Conservation (phyloP, 2,113 vertebrate species). For the Sciurus niger region DNA sequence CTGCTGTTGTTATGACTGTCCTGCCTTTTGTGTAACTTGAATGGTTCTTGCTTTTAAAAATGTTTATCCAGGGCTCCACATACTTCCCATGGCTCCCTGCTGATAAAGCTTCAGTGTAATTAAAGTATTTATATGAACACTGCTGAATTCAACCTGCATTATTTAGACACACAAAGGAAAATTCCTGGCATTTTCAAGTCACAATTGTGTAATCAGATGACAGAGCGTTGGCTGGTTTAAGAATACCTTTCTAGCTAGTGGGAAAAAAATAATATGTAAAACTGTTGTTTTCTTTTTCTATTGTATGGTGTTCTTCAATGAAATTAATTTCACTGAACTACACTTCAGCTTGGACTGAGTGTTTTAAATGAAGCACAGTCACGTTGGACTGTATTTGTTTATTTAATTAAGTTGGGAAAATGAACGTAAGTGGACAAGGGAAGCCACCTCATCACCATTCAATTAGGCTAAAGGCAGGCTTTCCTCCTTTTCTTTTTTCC, state of each 20-base stretch:
- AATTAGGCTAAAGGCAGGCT: slow-evolving; percentile 69
- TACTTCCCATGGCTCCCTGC: slow-evolving; percentile 71
- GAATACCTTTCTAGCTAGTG: slow-evolving; percentile 32
- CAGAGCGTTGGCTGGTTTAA: slow-evolving; percentile 50
- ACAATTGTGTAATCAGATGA: slow-evolving; percentile 72
- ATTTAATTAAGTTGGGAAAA: slow-evolving; percentile 79
- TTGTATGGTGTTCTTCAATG: not conserved
- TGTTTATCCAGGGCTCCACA: slow-evolving; percentile 60
- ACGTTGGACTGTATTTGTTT: not conserved
- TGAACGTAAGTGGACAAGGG: slow-evolving; percentile 11
- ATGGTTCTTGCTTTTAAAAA: slow-evolving; percentile 73
- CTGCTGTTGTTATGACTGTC: slow-evolving; percentile 25
- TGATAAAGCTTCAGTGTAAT: slow-evolving; percentile 69
- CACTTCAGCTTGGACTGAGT: slow-evolving; percentile 27
- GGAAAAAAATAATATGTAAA: not conserved
- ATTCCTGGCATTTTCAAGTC: slow-evolving; percentile 76
- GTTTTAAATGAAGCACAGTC: slow-evolving; percentile 8
- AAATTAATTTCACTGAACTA: slow-evolving; percentile 57
- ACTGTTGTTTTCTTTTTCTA: slow-evolving; percentile 58
- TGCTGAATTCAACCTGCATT: slow-evolving; percentile 72
- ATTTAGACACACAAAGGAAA: slow-evolving; percentile 79
- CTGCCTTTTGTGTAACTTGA: slow-evolving; percentile 65
- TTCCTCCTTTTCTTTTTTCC: slow-evolving; percentile 48
- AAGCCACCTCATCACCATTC: slow-evolving; percentile 67
- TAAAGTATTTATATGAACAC: slow-evolving; percentile 78